Base-by-base conservation (phyloP, 1,140 invertebrate species). In the Macrosteles quadrilineatus region DNA sequence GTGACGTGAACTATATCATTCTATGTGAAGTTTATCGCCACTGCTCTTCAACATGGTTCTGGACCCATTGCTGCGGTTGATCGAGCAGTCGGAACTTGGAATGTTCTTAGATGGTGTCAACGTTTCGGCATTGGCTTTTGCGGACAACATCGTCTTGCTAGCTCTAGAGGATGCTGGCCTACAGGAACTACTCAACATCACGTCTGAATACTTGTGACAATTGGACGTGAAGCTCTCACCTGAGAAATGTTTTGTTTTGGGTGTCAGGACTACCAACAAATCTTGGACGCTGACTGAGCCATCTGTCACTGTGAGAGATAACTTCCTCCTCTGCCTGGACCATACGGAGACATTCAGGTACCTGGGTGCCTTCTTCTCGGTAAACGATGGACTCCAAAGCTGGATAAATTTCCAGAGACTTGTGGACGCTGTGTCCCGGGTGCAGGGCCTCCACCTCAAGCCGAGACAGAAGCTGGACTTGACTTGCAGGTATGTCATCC, bases 31-130 rank as follows among this genome's bases (percentile, higher is more conserved):
- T 21, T 14, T n/a, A 23, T 75, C 73, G 4, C 79, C 79, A 0
- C 64, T 78, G 1, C 70, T 81, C 9, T 82, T 82, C 55, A 80
- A 80, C 57, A 50, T 78, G 21, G 74, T 78, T 0, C 70, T 81
- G 19, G 78, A 82, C 43, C 73, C 75, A 1, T 36, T 72, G 1
- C 50, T 78, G 3, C n/a, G 68, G 12, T 19, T 31, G 1, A 12
- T 78, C 11, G 65, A 65, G 1, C 21, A n/a, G 0, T 66, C 68
- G 4, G 62, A 53, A 4, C 72, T 71, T 11, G 64, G 68, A 2
- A 31, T 67, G 12, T 4, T 1, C 17, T 40, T 29, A 0, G 32
- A 72, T 0, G 36, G 43, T 0, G 21, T 14, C 3, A 32, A 40
- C 6, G 25, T 78, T 0, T 57, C 70, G 17, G 73, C 47, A 0